These are phyloP conservation scores for Heliocidaris erythrogramma DNA, from an alignment of 35 echinoderm and acorn worm species.

Conservation along the genomic window DNA sequence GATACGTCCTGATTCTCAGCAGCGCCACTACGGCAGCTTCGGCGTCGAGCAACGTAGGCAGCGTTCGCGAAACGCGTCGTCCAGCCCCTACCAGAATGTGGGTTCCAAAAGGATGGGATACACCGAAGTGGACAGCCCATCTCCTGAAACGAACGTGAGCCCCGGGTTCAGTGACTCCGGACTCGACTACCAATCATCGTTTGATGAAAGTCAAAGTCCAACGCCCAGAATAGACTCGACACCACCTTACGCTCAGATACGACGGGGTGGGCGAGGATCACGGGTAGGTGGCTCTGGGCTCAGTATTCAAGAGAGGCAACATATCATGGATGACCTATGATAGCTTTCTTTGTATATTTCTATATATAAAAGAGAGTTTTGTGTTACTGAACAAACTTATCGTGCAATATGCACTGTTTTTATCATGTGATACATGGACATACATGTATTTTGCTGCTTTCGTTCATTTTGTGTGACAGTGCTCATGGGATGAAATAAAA, in stretches of 20 bases:
- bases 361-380: neutral
- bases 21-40: neutral
- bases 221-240: neutral
- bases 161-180: constrained; percentile 29
- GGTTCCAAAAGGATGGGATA: neutral
- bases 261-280: neutral
- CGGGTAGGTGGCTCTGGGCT: neutral
- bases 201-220: neutral
- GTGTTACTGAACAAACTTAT: too few species aligned
- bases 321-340: constrained; percentile 4
- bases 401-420: neutral
- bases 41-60: neutral
- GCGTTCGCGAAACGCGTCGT: neutral
- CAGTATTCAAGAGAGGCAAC: constrained; percentile 24
- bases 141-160: neutral
- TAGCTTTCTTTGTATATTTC: neutral
- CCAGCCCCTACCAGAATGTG: neutral
- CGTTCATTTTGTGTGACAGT: neutral
- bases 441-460: neutral
- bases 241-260: neutral
- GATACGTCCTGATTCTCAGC: neutral
- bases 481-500: too few species aligned
- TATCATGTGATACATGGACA: neutral
- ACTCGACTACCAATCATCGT: neutral
- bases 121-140: constrained; percentile 6